Evolutionary conservation across 2,888 invertebrate species (phyloP).

Genomic region (Ethmia dodecea): DNA sequence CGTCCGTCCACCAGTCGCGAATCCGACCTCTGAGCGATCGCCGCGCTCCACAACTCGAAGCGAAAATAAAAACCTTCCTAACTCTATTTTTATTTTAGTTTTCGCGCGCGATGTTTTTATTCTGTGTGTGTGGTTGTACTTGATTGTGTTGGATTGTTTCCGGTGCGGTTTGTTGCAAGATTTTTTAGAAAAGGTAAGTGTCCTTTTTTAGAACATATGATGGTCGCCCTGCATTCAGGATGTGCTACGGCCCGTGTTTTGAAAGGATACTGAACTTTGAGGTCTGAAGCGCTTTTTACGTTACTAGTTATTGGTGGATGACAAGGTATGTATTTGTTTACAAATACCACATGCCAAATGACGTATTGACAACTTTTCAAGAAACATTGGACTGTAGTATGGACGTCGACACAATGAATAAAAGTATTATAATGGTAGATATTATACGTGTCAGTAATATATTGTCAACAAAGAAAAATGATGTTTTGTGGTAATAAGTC

Average conservation of each 20-base stretch:
- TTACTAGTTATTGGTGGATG: background rate
- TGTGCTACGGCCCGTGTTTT: too few species aligned
- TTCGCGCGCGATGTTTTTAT: constrained; percentile 1
- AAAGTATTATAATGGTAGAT: too few species aligned
- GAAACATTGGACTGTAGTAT: too few species aligned
- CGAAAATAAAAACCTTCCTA: constrained; percentile 37
- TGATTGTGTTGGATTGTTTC: constrained; percentile 25
- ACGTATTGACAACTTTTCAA: too few species aligned
- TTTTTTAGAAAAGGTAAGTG: constrained; percentile 27
- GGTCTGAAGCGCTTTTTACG: background rate
- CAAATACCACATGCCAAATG: constrained; percentile 1
- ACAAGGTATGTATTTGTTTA: constrained; percentile 3
- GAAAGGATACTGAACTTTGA: too few species aligned
- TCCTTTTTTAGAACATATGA: constrained; percentile 5
- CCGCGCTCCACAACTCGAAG: constrained; percentile 25
- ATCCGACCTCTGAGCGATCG: constrained; percentile 38
- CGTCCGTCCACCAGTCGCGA: constrained; percentile 69
- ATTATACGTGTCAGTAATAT: too few species aligned
- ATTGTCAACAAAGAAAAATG: too few species aligned
- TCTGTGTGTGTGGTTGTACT: constrained; percentile 6
- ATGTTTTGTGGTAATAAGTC: too few species aligned
- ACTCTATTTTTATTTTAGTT: constrained; percentile 22
- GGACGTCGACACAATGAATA: too few species aligned
- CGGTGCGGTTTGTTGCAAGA: constrained; percentile 16
- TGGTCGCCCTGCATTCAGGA: constrained; percentile 2